Base-by-base conservation (phyloP, 1,140 invertebrate genomes). In the Aphis gossypii region DNA sequence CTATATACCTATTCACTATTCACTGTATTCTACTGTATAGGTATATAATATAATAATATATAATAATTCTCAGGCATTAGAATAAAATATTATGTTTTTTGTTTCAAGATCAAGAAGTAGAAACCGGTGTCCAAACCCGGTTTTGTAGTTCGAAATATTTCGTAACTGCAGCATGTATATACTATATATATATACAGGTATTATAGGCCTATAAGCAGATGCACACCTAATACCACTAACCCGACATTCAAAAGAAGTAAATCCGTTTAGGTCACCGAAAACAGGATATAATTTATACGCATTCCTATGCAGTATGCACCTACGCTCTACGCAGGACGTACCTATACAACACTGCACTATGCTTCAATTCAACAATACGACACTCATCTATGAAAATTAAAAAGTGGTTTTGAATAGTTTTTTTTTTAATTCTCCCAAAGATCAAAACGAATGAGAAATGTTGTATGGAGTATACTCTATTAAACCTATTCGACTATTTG, bases 111-210 rank as follows among this genome's bases (percentile, higher is more conserved):
- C 60, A 76, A 76, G 30, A 76, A 35, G n/a, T 76, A 35, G 30
- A 76, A 76, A 76, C 60, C 60, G 60, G 60, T 76, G 30, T n/a
- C 60, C 60, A 76, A 76, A 76, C 60, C 60, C 60, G 60, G 60
- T 76, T 76, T 76, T n/a, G 60, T n/a, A n/a, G 18, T n/a, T 14
- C 14, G 4, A 76, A 76, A 76, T 76, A 76, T 76, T 76, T 76
- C 60, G 30, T 76, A 76, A 76, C 30, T 60, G 56, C 3, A 30
- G 56, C 3, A 30, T 30, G 11, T n/a, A 30, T 51, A 51, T 20
- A 18, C 18, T 14, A 4, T 76, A n/a, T 60, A 60, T n/a, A n/a
- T 14, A 14, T n/a, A 35, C 23, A 18, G 5, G 30, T n/a, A 5
- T 68, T 35, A 68, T 54, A 21, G 18, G 30, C 25, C 25, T 11